Evolutionary conservation across 2,113 vertebrate species (phyloP).

Genomic region (Callorhinus ursinus): DNA sequence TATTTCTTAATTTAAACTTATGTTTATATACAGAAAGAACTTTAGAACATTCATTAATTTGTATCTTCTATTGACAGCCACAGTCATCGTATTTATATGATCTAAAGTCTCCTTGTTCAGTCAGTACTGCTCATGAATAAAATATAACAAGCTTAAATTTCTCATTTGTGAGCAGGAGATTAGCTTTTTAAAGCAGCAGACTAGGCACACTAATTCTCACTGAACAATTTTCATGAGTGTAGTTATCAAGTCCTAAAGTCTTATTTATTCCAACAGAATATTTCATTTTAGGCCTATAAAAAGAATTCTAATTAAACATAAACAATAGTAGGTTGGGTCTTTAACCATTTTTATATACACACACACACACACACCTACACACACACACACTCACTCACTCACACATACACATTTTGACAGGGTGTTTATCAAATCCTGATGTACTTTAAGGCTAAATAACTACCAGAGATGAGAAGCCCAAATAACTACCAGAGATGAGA

Average conservation of each 20-base stretch:
- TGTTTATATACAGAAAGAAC: constrained; percentile 25
- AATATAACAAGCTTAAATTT: constrained; percentile 17
- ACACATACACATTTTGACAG: background rate
- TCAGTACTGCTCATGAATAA: background rate
- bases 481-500: background rate
- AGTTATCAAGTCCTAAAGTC: constrained; percentile 15
- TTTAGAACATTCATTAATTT: constrained; percentile 11
- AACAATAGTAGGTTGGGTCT: background rate
- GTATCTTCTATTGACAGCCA: background rate
- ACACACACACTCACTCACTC: background rate
- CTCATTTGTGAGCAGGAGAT: background rate
- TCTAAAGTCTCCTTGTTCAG: background rate
- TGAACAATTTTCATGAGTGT: background rate
- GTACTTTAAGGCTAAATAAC: constrained; percentile 1
- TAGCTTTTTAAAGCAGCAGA: constrained; percentile 23
- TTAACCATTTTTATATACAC: background rate
- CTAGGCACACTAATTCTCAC: background rate
- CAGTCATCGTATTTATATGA: background rate
- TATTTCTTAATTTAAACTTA: constrained; percentile 39
- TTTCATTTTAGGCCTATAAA: background rate
- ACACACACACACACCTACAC: background rate
- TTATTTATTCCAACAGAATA: constrained; percentile 37
- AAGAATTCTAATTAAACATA: background rate
- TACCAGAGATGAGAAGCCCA: background rate
- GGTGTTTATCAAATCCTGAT: constrained; percentile 17